Evolutionary conservation across 2,113 vertebrate genomes (phyloP).

Genomic region (Zapus hudsonius): DNA sequence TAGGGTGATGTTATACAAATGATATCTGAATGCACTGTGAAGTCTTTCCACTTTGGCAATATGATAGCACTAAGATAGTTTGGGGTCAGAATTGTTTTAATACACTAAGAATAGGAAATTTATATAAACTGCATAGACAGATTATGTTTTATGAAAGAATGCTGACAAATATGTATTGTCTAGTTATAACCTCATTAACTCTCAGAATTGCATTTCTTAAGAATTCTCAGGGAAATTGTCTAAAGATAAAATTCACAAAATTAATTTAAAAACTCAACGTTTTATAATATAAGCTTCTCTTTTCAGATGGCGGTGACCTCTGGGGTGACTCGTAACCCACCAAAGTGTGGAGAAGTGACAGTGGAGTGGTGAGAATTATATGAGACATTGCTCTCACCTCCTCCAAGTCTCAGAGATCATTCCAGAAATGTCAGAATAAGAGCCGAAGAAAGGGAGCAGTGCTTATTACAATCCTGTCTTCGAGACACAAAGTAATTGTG

Average conservation of each 20-base stretch:
- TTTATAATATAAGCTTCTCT: neutral
- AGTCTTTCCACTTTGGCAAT: conserved; percentile 70
- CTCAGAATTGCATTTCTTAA: too few relatives aligned
- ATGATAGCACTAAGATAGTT: conserved; percentile 63
- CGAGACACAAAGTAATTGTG: too few relatives aligned
- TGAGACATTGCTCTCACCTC: too few relatives aligned
- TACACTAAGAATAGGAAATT: conserved; percentile 37
- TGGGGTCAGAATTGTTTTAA: conserved; percentile 67
- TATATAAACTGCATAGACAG: conserved; percentile 66
- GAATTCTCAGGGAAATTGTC: conserved; percentile 23
- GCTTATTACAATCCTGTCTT: too few relatives aligned
- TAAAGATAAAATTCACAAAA: conserved; percentile 43
- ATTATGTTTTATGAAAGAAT: conserved; percentile 35
- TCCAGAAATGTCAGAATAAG: too few relatives aligned
- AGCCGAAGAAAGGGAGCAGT: too few relatives aligned
- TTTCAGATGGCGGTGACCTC: too few relatives aligned
- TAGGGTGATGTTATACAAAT: conserved; percentile 45
- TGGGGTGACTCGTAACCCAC: too few relatives aligned
- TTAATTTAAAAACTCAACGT: conserved; percentile 36
- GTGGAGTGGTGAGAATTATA: too few relatives aligned
- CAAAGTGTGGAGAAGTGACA: too few relatives aligned
- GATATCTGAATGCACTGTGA: too few relatives aligned
- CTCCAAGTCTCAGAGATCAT: too few relatives aligned
- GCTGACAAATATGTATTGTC: neutral
- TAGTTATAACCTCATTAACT: conserved; percentile 27